A percentile compares a stretch with the other conserved stretches of the same genome.
Evolutionary conservation across 2,113 vertebrate species (phyloP).

Genomic region (Ciconia boyciana): DNA sequence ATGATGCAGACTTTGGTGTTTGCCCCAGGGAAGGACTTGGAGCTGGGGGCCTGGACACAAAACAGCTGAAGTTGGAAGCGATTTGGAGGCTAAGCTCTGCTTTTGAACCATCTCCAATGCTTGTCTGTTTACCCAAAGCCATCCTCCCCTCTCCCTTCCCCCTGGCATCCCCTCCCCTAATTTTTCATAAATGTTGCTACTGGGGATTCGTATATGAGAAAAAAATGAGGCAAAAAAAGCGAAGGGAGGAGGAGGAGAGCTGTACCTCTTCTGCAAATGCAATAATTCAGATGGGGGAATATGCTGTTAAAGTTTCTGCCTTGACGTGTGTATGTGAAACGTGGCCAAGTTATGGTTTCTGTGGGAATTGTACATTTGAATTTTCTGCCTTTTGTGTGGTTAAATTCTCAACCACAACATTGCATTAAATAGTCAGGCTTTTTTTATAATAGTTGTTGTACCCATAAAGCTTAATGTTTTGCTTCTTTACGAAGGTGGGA

Average conservation of each 20-base stretch:
- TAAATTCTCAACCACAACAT: conserved; percentile 45
- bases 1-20: fast-evolving
- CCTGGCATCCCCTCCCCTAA: neutral
- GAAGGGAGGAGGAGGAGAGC: neutral
- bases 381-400: conserved; percentile 62
- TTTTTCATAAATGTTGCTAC: neutral
- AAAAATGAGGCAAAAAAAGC: neutral
- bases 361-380: conserved; percentile 52
- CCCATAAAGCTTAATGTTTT: conserved; percentile 57
- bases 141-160: neutral
- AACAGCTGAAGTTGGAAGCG: neutral
- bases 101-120: neutral
- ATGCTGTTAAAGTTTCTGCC: conserved; percentile 2
- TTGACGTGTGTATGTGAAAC: conserved; percentile 48
- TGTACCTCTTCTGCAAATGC: conserved; percentile 4
- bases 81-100: neutral
- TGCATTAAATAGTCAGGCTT: conserved; percentile 36
- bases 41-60: neutral
- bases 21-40: neutral
- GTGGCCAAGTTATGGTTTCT: conserved; percentile 63
- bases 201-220: neutral
- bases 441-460: conserved; percentile 17
- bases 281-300: conserved; percentile 1
- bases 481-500: conserved; percentile 49
- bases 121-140: neutral